phyloP scores from a whole-genome alignment of 2,113 vertebrate species.

The Uropsilus gracilis region DNA sequence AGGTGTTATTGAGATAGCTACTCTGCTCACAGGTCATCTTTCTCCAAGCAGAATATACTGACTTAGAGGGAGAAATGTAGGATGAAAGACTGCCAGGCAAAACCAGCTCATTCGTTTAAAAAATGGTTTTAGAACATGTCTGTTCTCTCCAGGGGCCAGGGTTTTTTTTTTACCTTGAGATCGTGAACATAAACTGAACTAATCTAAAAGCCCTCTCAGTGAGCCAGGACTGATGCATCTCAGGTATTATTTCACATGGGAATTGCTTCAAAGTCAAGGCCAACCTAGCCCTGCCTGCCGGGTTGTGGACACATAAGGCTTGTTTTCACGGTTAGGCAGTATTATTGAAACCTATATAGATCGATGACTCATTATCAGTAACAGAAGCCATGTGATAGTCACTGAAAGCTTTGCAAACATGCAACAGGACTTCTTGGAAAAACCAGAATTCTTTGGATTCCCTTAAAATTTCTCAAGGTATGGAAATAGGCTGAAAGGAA shows the following conservation, averaged over 20 bases:
- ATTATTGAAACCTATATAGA: background rate
- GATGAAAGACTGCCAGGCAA: background rate
- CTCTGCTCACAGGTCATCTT: background rate
- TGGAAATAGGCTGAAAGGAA: background rate
- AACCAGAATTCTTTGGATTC: background rate
- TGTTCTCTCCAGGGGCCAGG: background rate
- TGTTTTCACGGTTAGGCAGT: background rate
- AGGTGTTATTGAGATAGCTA: background rate
- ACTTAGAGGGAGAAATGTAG: too few species aligned
- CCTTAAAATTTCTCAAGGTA: background rate
- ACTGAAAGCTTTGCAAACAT: background rate
- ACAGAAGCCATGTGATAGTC: background rate
- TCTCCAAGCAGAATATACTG: background rate
- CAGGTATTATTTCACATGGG: fast-evolving
- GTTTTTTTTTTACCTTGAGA: background rate
- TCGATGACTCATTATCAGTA: background rate
- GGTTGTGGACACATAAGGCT: background rate
- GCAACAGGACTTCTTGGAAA: background rate
- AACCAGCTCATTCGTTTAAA: background rate
- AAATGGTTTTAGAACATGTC: background rate
- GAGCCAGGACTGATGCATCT: background rate
- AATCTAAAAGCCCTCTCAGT: background rate
- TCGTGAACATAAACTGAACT: too few species aligned
- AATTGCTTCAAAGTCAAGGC: background rate
- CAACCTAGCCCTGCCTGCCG: background rate